phyloP scores from a whole-genome alignment of 2,888 invertebrate species.

The Papilio elwesi region DNA sequence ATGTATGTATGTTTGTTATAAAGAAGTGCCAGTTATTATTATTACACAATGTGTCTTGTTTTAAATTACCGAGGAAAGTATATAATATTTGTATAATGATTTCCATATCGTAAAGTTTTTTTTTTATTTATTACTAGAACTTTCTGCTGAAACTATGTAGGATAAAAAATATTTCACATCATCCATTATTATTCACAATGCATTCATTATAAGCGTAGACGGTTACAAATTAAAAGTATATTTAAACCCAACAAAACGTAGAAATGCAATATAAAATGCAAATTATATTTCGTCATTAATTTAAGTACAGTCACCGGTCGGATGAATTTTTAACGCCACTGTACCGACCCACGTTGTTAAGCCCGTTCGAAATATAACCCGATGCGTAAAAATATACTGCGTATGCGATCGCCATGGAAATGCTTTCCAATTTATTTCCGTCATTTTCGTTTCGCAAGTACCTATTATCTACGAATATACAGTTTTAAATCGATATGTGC shows the following conservation, averaged over 20 bases:
- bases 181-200: no score
- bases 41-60: no score
- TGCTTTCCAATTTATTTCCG: constrained; percentile 28
- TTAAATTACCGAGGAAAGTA: no score
- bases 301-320: not conserved
- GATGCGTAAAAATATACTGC: constrained; percentile 27
- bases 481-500: not conserved
- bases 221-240: constrained; percentile 20
- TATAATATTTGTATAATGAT: no score
- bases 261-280: constrained; percentile 26
- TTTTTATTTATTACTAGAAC: no score
- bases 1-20: no score
- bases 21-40: no score
- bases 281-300: constrained; percentile 34
- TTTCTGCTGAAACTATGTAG: no score
- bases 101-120: no score
- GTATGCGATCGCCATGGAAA: constrained; percentile 9
- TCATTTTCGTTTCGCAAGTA: not conserved
- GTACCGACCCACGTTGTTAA: constrained; percentile 24
- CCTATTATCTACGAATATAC: not conserved
- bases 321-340: constrained; percentile 33
- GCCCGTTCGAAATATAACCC: constrained; percentile 14
- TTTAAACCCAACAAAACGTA: not conserved
- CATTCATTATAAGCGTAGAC: not conserved
- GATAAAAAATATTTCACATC: no score